These are phyloP conservation scores for Forficula auricularia DNA, from an alignment of 1,140 invertebrate genomes.

Conservation along the genomic window DNA sequence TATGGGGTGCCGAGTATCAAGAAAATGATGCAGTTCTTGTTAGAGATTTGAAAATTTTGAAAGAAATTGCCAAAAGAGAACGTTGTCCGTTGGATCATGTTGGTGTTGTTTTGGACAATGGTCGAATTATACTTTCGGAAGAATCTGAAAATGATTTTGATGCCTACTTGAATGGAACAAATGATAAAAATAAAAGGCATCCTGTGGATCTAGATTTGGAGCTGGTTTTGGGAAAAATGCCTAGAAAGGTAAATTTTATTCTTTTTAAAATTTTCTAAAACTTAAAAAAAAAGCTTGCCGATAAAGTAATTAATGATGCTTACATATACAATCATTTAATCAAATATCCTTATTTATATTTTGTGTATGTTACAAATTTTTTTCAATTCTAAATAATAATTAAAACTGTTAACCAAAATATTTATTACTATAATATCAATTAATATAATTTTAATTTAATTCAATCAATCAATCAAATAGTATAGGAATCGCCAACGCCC, in stretches of 20 bases:
- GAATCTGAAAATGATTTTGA: conserved; percentile 26
- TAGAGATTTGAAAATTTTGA: conserved; percentile 40
- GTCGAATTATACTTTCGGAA: conserved; percentile 43
- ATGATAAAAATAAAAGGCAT: conserved; percentile 26
- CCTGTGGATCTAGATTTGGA: conserved; percentile 79
- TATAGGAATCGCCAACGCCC: no score
- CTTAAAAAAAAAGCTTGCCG: no score
- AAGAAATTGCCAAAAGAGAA: conserved; percentile 65
- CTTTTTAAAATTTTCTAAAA: no score
- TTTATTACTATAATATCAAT: no score
- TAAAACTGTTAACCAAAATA: no score
- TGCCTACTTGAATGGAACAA: conserved; percentile 22
- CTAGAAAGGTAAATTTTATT: conserved; percentile 40
- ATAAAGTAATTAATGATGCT: no score
- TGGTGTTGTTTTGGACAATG: conserved; percentile 44
- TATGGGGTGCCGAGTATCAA: conserved; percentile 98
- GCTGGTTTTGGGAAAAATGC: conserved; percentile 72
- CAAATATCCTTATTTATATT: no score
- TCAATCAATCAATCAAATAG: no score
- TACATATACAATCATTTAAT: no score
- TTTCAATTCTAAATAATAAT: no score
- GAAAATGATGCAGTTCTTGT: conserved; percentile 85
- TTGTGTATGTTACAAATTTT: no score
- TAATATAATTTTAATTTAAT: no score
- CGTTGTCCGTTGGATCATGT: conserved; percentile 86